phyloP scores from a whole-genome alignment of 2,113 vertebrate species.

The Oryzias melastigma region DNA sequence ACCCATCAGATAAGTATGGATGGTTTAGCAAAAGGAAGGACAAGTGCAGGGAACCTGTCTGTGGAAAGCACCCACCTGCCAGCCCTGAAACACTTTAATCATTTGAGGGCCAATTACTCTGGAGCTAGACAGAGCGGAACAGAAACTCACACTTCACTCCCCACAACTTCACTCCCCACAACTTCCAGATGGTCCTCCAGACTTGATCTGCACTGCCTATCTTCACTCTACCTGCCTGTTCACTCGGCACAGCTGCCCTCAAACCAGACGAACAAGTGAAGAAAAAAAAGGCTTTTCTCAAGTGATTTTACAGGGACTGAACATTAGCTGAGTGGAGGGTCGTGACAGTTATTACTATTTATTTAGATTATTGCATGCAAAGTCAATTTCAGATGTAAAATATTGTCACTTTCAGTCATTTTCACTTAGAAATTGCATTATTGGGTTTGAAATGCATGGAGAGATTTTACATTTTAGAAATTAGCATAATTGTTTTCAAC shows the following conservation, averaged over 20 bases:
- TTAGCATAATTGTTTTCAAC: no score
- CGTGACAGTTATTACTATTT: no score
- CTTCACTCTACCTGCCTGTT: conserved; percentile 47
- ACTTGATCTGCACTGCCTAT: conserved; percentile 37
- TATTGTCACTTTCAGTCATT: no score
- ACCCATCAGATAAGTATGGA: conserved; percentile 14
- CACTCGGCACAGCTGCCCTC: conserved; percentile 18
- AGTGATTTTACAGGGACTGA: background rate
- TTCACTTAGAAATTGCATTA: no score
- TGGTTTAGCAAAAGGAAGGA: conserved; percentile 22
- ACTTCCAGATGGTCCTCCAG: conserved; percentile 53
- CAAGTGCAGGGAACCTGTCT: conserved; percentile 31
- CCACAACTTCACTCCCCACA: conserved; percentile 28
- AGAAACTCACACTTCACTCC: conserved; percentile 61
- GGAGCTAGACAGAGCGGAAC: conserved; percentile 60
- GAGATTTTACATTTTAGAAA: no score
- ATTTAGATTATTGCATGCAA: no score
- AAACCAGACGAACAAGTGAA: conserved; percentile 31
- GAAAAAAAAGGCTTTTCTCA: conserved; percentile 5
- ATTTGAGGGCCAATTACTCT: conserved; percentile 68
- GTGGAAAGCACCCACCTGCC: conserved; percentile 58
- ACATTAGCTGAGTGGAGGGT: no score
- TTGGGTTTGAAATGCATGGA: no score
- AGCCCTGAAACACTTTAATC: conserved; percentile 65
- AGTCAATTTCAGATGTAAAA: no score